Evolutionary conservation across 53 echinoderm and acorn worm genomes (phyloP).

Genomic region (Mesocentrotus franciscanus): DNA sequence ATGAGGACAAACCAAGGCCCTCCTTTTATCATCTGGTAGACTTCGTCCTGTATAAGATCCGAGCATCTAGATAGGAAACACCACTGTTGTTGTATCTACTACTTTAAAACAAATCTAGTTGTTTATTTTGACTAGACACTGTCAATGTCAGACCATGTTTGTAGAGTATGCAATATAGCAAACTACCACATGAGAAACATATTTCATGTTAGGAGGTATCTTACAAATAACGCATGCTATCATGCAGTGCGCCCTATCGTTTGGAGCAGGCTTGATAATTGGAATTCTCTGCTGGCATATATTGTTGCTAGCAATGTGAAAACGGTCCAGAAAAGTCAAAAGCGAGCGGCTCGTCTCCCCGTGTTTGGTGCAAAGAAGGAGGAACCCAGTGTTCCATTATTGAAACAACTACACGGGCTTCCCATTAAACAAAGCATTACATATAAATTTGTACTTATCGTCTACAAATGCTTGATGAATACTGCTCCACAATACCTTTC

Average conservation of each 20-base stretch:
- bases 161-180: neutral
- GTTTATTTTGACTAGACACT: neutral
- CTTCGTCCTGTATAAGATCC: neutral
- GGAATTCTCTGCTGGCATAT: neutral
- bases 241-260: neutral
- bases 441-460: neutral
- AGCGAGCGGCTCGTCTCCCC: neutral
- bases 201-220: neutral
- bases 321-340: neutral
- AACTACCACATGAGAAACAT: neutral
- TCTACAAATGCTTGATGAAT: neutral
- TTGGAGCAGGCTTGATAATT: neutral
- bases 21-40: neutral
- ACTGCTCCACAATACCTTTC: neutral
- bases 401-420: neutral
- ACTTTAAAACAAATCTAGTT: neutral
- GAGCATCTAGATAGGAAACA: neutral
- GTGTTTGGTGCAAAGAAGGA: neutral
- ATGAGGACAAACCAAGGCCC: neutral
- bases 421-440: neutral
- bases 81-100: neutral
- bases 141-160: neutral
- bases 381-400: neutral
- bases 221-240: neutral
- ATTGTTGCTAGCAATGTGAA: neutral